Conservation (phyloP, 2,113 vertebrate species). For the Vulpes lagopus region DNA sequence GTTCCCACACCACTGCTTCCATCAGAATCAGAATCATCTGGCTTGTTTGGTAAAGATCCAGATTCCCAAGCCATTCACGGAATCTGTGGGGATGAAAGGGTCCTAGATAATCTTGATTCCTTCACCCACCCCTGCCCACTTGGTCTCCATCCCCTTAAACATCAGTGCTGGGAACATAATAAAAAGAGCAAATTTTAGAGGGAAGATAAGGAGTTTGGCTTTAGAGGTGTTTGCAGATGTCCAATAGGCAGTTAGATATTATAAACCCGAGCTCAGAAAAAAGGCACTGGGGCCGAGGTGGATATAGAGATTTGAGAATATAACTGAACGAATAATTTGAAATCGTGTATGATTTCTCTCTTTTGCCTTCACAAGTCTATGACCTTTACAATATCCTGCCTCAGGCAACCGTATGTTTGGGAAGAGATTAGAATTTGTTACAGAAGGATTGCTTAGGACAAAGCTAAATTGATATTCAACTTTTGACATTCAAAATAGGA, state of each 20-base stretch:
- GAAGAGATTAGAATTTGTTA: not conserved
- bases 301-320: not conserved
- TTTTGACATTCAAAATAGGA: not conserved
- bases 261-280: not conserved
- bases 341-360: slow-evolving; percentile 6
- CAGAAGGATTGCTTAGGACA: not conserved
- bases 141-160: not conserved
- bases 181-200: not conserved
- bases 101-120: not conserved
- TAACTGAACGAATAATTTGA: not conserved
- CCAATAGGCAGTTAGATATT: not conserved
- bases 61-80: not conserved
- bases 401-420: not conserved
- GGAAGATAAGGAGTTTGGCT: not conserved
- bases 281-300: not conserved
- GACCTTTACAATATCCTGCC: not conserved
- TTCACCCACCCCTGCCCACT: not conserved
- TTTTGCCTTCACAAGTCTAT: slow-evolving; percentile 8
- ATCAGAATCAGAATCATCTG: not conserved
- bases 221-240: not conserved
- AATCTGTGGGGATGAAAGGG: not conserved
- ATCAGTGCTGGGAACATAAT: not conserved
- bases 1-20: not conserved
- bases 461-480: not conserved
- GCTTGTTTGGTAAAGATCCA: not conserved